Evolutionary conservation across 2,797 vertebrate genomes (phyloP), one percentile per base, ranked within the genome.

Genomic region (Phrynocephalus vlangalii): DNA sequence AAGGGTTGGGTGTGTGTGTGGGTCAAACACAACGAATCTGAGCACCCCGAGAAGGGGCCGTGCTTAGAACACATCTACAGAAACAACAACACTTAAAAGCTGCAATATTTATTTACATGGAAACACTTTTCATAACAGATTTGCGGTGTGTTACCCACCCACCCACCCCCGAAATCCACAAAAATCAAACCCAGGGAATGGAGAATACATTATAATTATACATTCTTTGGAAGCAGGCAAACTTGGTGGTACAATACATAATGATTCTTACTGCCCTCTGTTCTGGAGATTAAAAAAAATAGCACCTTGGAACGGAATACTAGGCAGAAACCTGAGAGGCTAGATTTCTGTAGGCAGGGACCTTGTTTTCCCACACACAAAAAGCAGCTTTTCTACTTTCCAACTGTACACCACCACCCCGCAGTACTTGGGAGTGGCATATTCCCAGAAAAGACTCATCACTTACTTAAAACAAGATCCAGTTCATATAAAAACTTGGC

Each of bases 71-170:
- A 44, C 8, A 50, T 66, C 48, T 6, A 67, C 5, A 2, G 5
- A 2, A 67, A 66, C 63, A 11, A 38, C 22, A 48, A 22, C 1
- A 18, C 7, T 63, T 84, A 71, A 88, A 88, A 88, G 76, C 22
- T 79, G 7, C 56, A 33, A 38, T 79, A 63, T 84, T 84, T 88
- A 88, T 84, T 88, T 84, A 88, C 76, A 84, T 3, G 33, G 67
- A 60, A 63, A 28, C 33, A 66, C 22, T 10, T 63, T 13, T 3
- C 26, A 68, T 28, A 24, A 66, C 68, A 15, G 7, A 9, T 52
- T 9, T 0, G n/a, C 22, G 20, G n/a, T 66, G 30, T 63, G 38
- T 44, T 44, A 44, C 38, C 38, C 38, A 3, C 38, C 38, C 38
- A 4, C 38, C 38, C 33, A 33, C 33, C 3, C 38, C 38, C 38